A percentile compares a stretch with the other conserved stretches of the same genome.
Evolutionary conservation across 2,888 invertebrate species (phyloP).

Genomic region (Alsophila aescularia): DNA sequence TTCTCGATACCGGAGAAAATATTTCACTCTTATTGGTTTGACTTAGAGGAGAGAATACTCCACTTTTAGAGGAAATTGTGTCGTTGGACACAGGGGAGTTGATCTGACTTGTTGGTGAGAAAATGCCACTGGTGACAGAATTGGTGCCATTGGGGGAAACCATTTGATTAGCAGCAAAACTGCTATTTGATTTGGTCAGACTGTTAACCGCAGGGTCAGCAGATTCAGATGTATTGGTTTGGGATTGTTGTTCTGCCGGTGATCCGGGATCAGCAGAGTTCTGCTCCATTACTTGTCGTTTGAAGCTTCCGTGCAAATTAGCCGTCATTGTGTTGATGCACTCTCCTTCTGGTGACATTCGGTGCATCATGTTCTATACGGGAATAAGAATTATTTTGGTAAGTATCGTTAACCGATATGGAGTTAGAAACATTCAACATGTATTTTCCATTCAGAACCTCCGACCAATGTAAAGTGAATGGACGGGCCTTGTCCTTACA

Average conservation of each 20-base stretch:
- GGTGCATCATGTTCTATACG: slow-evolving; percentile 87
- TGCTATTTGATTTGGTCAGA: slow-evolving; percentile 70
- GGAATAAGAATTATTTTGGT: slow-evolving; percentile 58
- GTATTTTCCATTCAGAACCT: slow-evolving; percentile 11
- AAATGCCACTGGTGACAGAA: slow-evolving; percentile 81
- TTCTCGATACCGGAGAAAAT: slow-evolving; percentile 77
- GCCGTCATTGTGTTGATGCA: slow-evolving; percentile 86
- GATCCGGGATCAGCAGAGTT: slow-evolving; percentile 70
- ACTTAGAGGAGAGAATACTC: slow-evolving; percentile 80
- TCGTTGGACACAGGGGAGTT: slow-evolving; percentile 82
- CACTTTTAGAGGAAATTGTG: slow-evolving; percentile 81
- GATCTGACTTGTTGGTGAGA: slow-evolving; percentile 82
- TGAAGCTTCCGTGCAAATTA: slow-evolving; percentile 87
- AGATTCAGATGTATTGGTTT: slow-evolving; percentile 72
- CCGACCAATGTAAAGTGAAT: too few species aligned
- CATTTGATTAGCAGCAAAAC: slow-evolving; percentile 72
- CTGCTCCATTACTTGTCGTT: slow-evolving; percentile 82
- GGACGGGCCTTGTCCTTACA: too few species aligned
- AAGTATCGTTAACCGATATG: slow-evolving; percentile 38
- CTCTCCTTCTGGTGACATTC: slow-evolving; percentile 89
- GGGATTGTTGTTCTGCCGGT: slow-evolving; percentile 71
- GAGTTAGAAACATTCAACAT: slow-evolving; percentile 50
- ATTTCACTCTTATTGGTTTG: slow-evolving; percentile 81
- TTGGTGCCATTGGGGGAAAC: slow-evolving; percentile 80
- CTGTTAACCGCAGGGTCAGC: slow-evolving; percentile 71